Evolutionary conservation across 2,113 vertebrate species (phyloP), one percentile per base, ranked within the genome.

Genomic region (Solenodon paradoxus): DNA sequence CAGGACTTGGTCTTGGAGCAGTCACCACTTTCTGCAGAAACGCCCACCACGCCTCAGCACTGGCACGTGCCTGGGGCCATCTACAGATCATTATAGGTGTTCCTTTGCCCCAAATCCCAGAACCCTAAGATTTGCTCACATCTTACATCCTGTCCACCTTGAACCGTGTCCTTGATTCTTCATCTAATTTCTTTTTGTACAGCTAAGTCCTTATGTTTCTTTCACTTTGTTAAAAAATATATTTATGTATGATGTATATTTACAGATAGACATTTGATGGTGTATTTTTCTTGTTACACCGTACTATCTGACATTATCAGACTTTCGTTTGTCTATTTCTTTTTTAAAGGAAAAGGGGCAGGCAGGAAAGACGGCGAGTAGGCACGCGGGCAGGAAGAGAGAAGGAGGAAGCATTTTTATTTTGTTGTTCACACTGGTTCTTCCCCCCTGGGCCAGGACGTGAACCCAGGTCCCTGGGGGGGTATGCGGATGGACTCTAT

Each of bases 271-370:
- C 63, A 45, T 47, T 72, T 68, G 9, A 17, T 72, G 63, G 24
- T 68, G 30, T 28, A 35, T 74, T 63, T 84, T 88, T 92, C 4
- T 89, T 88, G 12, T 83, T 80, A 17, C 32, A 61, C n/a, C n/a
- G n/a, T n/a, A n/a, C n/a, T n/a, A n/a, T n/a, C n/a, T n/a, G n/a
- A n/a, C n/a, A n/a, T n/a, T n/a, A n/a, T n/a, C n/a, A n/a, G n/a
- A n/a, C n/a, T n/a, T n/a, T n/a, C n/a, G n/a, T n/a, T n/a, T n/a
- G n/a, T n/a, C n/a, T n/a, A n/a, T n/a, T n/a, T n/a, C n/a, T n/a
- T n/a, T n/a, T n/a, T n/a, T n/a, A n/a, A n/a, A n/a, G n/a, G n/a
- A n/a, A n/a, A n/a, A n/a, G n/a, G n/a, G n/a, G n/a, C n/a, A n/a
- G n/a, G n/a, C n/a, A n/a, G n/a, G n/a, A n/a, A n/a, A n/a, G n/a